These are phyloP conservation scores for Brachyptera risi DNA, from an alignment of 2,888 invertebrate genomes.

Conservation along the genomic window DNA sequence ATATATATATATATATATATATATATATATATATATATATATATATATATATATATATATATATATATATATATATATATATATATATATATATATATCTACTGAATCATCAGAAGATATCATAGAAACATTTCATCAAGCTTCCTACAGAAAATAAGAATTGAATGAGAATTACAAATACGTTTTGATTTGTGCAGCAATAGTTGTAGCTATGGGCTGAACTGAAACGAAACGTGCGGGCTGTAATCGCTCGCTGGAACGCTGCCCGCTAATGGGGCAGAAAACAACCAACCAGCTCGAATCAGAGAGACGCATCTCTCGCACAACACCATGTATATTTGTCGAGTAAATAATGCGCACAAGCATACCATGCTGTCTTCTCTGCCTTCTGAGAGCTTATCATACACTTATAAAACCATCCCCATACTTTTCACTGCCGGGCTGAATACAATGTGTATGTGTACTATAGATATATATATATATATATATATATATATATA, in stretches of 20 bases:
- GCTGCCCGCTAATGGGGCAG: neutral
- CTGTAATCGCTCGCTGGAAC: neutral
- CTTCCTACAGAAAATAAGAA: no score
- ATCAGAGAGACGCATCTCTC: neutral
- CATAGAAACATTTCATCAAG: no score
- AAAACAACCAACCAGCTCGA: neutral
- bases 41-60: no score
- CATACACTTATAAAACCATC: neutral
- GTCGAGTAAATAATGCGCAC: slow-evolving; percentile 9
- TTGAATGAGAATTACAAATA: no score
- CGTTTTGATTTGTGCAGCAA: no score
- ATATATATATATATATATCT: no score
- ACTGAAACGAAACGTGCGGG: neutral
- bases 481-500: no score
- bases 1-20: no score
- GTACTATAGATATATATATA: neutral
- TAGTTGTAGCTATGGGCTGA: no score
- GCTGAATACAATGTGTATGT: neutral
- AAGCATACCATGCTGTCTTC: neutral
- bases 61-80: no score
- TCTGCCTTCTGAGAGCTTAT: neutral
- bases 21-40: no score
- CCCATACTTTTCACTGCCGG: neutral
- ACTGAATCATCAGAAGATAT: no score
- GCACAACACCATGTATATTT: slow-evolving; percentile 10